Conservation (phyloP, 1,140 invertebrate species). For the Brachionus plicatilis region DNA sequence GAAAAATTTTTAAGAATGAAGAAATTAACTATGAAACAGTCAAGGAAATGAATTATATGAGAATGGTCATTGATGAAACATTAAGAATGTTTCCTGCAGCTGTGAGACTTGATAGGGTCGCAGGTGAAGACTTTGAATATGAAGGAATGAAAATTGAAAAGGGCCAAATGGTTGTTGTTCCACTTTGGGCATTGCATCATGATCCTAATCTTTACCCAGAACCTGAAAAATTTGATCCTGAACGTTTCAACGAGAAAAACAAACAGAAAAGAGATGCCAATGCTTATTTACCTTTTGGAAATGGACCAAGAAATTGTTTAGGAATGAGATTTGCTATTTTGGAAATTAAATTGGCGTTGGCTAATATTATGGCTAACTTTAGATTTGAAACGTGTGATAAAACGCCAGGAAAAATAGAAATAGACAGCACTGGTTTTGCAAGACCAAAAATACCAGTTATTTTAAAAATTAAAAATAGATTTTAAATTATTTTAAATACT, state of each 20-base stretch:
- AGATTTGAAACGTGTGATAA: slow-evolving; percentile 41
- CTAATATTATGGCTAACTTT: slow-evolving; percentile 48
- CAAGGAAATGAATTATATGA: slow-evolving; percentile 60
- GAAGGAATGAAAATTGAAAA: slow-evolving; percentile 51
- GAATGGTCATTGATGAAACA: slow-evolving; percentile 51
- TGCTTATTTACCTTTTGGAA: slow-evolving; percentile 59
- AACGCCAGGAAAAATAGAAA: slow-evolving; percentile 40
- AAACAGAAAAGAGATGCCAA: slow-evolving; percentile 46
- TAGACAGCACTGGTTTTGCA: not conserved
- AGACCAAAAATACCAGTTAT: not conserved
- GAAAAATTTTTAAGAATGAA: slow-evolving; percentile 44
- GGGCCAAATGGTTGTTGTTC: slow-evolving; percentile 62
- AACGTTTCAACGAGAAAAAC: slow-evolving; percentile 55
- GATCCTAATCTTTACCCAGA: slow-evolving; percentile 61
- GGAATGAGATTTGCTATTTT: slow-evolving; percentile 65
- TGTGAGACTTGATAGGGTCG: slow-evolving; percentile 43
- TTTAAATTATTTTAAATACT: not conserved
- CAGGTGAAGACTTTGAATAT: slow-evolving; percentile 44
- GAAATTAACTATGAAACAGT: slow-evolving; percentile 60
- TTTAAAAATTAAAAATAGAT: not conserved
- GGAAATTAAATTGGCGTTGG: slow-evolving; percentile 63
- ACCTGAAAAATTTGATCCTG: slow-evolving; percentile 63
- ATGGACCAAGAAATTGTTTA: slow-evolving; percentile 59
- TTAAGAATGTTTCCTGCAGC: slow-evolving; percentile 45
- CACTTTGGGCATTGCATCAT: slow-evolving; percentile 63